Percentiles rank a stretch among this genome's conserved stretches.
Conservation (phyloP, 2,888 invertebrate genomes). For the Drosophila testacea region DNA sequence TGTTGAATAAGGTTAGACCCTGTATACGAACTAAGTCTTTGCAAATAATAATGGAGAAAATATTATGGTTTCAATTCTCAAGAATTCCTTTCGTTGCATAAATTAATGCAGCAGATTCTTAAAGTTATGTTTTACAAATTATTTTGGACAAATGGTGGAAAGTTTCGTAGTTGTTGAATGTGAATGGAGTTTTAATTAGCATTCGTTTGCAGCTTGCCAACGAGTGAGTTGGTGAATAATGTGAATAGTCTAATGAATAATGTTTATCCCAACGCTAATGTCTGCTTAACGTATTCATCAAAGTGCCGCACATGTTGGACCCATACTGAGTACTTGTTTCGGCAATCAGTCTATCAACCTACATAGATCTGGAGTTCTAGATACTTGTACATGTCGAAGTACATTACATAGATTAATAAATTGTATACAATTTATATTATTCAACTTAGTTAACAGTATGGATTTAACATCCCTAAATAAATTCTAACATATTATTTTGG, state of each 20-base stretch:
- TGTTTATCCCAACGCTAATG: constrained; percentile 26
- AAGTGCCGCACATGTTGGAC: constrained; percentile 14
- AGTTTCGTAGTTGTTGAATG: constrained; percentile 18
- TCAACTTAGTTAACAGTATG: no score
- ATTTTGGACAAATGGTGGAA: constrained; percentile 1
- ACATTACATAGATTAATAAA: no score
- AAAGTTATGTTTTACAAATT: not conserved
- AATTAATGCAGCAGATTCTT: constrained; percentile 1
- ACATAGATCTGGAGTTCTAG: not conserved
- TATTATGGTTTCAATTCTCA: not conserved
- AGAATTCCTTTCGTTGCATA: not conserved
- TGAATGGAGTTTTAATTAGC: constrained; percentile 30
- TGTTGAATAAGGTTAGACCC: constrained; percentile 24
- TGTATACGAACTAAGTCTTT: not conserved
- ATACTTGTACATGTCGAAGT: not conserved
- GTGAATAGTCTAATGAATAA: constrained; percentile 38
- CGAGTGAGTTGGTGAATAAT: constrained; percentile 1
- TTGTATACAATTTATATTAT: no score
- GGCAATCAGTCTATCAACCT: constrained; percentile 11
- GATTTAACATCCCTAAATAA: no score
- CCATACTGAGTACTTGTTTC: constrained; percentile 8
- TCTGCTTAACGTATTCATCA: constrained; percentile 25
- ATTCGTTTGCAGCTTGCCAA: constrained; percentile 19
- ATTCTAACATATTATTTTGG: no score
- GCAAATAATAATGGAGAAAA: not conserved